A percentile compares a stretch with the other conserved stretches of the same genome.
These are phyloP conservation scores for Minunthozetes semirufus DNA, from an alignment of 2,888 invertebrate genomes.

Conservation along the genomic window DNA sequence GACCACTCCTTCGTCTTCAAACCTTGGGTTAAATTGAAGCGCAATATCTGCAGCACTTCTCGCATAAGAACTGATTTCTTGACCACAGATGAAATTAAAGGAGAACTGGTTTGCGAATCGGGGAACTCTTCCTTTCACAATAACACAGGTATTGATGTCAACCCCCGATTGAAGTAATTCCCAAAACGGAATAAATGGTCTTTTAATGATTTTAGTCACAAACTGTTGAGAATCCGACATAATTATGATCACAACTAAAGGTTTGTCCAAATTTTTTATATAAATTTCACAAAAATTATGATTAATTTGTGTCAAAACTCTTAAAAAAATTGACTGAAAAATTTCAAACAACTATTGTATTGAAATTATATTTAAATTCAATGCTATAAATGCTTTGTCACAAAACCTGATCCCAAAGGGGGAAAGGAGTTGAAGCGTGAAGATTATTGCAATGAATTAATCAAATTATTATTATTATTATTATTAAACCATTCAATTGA, in stretches of 20 bases:
- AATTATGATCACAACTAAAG: neutral
- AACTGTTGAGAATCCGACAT: neutral
- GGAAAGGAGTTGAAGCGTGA: conserved; percentile 10
- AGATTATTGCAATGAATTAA: neutral
- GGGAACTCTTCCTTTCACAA: conserved; percentile 17
- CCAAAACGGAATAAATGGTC: conserved; percentile 24
- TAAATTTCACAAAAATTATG: no score
- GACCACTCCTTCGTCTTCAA: conserved; percentile 15
- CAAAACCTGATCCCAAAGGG: neutral
- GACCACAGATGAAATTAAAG: conserved; percentile 11
- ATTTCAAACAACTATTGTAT: conserved; percentile 15
- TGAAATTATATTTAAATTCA: neutral
- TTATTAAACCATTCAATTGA: neutral
- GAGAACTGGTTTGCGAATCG: conserved; percentile 15
- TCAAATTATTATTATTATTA: neutral
- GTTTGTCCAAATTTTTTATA: neutral
- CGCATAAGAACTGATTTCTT: conserved; percentile 10
- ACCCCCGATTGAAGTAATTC: neutral
- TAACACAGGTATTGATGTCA: neutral
- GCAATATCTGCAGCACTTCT: conserved; percentile 26
- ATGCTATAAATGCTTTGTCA: conserved; percentile 21
- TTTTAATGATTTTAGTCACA: conserved; percentile 14
- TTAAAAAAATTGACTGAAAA: neutral
- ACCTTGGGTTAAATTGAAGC: neutral
- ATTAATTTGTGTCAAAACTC: neutral